Evolutionary conservation across 1,140 invertebrate genomes (phyloP).

Genomic region (Drosophila lacertosa): DNA sequence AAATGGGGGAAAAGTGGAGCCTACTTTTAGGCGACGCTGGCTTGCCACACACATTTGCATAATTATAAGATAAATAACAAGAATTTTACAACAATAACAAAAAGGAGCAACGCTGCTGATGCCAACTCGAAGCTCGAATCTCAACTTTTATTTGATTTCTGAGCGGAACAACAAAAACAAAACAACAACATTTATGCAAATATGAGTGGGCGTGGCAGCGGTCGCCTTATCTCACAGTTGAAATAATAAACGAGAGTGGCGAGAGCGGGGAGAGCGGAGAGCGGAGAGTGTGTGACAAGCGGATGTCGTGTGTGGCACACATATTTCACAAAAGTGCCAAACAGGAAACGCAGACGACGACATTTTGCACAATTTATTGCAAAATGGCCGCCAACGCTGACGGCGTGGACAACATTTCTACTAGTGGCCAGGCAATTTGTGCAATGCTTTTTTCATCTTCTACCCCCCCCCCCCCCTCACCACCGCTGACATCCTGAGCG

Average conservation of each 20-base stretch:
- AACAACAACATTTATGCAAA: slow-evolving; percentile 63
- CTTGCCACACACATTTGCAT: slow-evolving; percentile 60
- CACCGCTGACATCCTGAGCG: no score
- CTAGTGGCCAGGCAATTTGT: slow-evolving; percentile 50
- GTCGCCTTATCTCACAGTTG: slow-evolving; percentile 44
- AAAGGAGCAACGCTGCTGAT: not conserved
- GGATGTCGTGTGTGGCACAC: slow-evolving; percentile 60
- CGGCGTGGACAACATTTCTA: slow-evolving; percentile 23
- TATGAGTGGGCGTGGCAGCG: slow-evolving; percentile 51
- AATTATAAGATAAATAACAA: slow-evolving; percentile 81
- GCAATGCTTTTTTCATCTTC: slow-evolving; percentile 36
- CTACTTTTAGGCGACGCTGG: slow-evolving; percentile 7
- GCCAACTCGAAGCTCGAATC: slow-evolving; percentile 17
- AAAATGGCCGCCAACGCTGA: slow-evolving; percentile 50
- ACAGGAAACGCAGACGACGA: slow-evolving; percentile 65
- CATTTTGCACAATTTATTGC: slow-evolving; percentile 70
- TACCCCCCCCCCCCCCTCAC: not conserved
- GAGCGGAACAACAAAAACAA: slow-evolving; percentile 30
- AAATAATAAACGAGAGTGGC: slow-evolving; percentile 58
- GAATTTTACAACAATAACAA: slow-evolving; percentile 70
- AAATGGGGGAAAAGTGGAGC: not conserved
- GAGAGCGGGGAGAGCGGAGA: slow-evolving; percentile 11
- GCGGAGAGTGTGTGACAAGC: slow-evolving; percentile 56
- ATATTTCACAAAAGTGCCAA: slow-evolving; percentile 72
- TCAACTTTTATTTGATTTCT: slow-evolving; percentile 76